Evolutionary conservation across 2,113 vertebrate species (phyloP).

Genomic region (Eidolon helvum): DNA sequence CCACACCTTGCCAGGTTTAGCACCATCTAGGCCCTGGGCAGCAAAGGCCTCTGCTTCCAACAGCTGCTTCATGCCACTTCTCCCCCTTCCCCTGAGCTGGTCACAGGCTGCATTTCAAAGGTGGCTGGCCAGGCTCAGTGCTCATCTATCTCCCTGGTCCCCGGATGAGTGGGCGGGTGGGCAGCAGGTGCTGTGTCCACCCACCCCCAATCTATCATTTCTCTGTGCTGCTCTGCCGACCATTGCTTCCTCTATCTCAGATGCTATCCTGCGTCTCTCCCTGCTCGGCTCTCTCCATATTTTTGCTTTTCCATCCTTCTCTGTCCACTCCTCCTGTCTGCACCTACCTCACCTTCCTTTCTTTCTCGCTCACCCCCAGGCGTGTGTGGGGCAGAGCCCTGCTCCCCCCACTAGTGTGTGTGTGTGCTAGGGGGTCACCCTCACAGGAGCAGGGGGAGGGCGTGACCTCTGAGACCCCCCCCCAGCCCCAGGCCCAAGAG

Average conservation of each 20-base stretch:
- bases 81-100: background rate
- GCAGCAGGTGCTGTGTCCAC: background rate
- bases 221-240: background rate
- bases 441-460: background rate
- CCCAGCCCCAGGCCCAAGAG: background rate
- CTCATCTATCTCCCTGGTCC: background rate
- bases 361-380: background rate
- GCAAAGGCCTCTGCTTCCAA: background rate
- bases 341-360: background rate
- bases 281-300: background rate
- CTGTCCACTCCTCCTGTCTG: background rate
- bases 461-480: background rate
- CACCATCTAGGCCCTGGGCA: background rate
- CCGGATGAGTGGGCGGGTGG: background rate
- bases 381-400: background rate
- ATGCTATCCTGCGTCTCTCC: background rate
- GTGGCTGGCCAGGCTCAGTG: background rate
- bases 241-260: background rate
- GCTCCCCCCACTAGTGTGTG: background rate
- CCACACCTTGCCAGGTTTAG: background rate
- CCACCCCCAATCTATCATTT: background rate
- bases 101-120: background rate
- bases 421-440: background rate
- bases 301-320: background rate
- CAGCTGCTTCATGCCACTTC: fast-evolving